A percentile compares a stretch with the other conserved stretches of the same genome.
Conservation (phyloP, 2,797 vertebrate species). For the Triplophysa yarkandensis region DNA sequence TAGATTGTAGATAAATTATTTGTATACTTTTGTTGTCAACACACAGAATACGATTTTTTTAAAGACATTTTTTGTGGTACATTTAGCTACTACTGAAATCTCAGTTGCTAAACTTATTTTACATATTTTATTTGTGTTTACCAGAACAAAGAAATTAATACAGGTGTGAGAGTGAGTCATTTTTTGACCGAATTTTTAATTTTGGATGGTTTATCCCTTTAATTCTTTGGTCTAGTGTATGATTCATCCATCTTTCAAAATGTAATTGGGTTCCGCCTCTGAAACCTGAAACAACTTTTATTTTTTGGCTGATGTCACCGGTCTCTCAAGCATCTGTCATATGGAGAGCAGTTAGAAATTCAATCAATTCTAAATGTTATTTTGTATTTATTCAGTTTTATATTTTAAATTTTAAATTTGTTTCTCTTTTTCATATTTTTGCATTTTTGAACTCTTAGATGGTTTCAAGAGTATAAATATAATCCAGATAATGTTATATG, state of each 20-base stretch:
- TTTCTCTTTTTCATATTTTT: background rate
- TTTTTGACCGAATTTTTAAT: background rate
- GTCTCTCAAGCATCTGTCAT: background rate
- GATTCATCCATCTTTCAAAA: background rate
- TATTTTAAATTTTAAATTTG: too few species aligned
- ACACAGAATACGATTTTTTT: too few species aligned
- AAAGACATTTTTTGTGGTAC: too few species aligned
- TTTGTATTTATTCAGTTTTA: background rate
- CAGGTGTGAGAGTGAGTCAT: too few species aligned
- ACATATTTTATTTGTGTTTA: too few species aligned
- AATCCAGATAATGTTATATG: conserved; percentile 33
- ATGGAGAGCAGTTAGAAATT: background rate
- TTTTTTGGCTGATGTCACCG: background rate
- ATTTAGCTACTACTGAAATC: too few species aligned
- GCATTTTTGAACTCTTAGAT: background rate
- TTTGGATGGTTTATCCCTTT: background rate
- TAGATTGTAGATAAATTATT: too few species aligned
- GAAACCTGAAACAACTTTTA: background rate
- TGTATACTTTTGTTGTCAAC: too few species aligned
- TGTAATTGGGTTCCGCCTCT: background rate
- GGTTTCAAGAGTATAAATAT: conserved; percentile 29
- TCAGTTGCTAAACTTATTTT: too few species aligned
- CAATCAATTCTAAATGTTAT: background rate
- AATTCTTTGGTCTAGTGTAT: background rate
- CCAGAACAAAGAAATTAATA: too few species aligned